A percentile compares a stretch with the other conserved stretches of the same genome.
Conservation (phyloP, 2,113 vertebrate species). For the Sminthopsis crassicaudata region DNA sequence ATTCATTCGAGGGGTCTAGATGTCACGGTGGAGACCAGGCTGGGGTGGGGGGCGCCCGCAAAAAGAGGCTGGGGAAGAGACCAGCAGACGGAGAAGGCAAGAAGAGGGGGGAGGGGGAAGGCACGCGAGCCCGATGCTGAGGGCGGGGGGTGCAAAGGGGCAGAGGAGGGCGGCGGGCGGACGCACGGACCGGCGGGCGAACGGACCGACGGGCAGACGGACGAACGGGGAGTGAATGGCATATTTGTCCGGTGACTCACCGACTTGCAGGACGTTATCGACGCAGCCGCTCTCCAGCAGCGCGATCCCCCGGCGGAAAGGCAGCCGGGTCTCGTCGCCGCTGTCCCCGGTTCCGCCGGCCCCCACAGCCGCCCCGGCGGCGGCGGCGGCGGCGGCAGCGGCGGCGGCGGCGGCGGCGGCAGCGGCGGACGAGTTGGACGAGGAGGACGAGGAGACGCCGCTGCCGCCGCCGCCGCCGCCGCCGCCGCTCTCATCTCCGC, state of each 20-base stretch:
- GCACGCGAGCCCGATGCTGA: background rate
- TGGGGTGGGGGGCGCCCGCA: background rate
- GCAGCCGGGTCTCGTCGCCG: slow-evolving; percentile 92
- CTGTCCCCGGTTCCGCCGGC: slow-evolving; percentile 84
- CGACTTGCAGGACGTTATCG: slow-evolving; percentile 98
- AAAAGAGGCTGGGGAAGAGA: background rate
- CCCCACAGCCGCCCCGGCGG: slow-evolving; percentile 83
- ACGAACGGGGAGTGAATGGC: slow-evolving; percentile 21
- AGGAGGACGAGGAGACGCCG: slow-evolving; percentile 66
- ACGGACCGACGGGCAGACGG: background rate
- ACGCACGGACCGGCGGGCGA: background rate
- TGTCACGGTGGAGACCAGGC: slow-evolving; percentile 37
- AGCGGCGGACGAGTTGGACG: slow-evolving; percentile 25
- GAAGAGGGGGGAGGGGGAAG: slow-evolving; percentile 14
- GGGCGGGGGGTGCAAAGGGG: too few relatives aligned
- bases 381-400: slow-evolving; percentile 65
- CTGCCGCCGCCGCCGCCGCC: slow-evolving; percentile 62
- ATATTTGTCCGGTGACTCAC: slow-evolving; percentile 86
- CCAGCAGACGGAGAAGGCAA: slow-evolving; percentile 18
- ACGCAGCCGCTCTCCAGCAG: slow-evolving; percentile 95
- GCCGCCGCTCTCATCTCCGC: slow-evolving; percentile 69
- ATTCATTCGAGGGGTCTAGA: slow-evolving; percentile 22
- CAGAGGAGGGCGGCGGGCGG: background rate
- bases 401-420: slow-evolving; percentile 55
- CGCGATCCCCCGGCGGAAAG: slow-evolving; percentile 94